Percentiles rank a stretch among this genome's conserved stretches.
These are phyloP conservation scores for Lanistes nyassanus DNA, from an alignment of 1,140 invertebrate genomes.

Conservation along the genomic window DNA sequence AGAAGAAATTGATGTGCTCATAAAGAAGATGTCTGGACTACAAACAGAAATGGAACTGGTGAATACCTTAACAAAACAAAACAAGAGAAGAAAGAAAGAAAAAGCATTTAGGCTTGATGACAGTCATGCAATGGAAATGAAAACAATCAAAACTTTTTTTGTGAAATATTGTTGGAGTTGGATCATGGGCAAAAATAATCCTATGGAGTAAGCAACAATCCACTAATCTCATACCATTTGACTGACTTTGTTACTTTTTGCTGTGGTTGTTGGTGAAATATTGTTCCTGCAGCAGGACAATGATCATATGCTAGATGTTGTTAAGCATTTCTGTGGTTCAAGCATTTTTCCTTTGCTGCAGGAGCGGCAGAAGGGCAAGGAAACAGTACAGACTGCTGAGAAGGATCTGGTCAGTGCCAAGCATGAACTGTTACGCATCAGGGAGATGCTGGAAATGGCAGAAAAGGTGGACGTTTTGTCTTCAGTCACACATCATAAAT, in stretches of 20 bases:
- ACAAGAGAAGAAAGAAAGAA: too few species aligned
- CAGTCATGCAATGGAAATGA: too few species aligned
- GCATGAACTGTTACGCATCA: conserved; percentile 65
- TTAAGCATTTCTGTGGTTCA: background rate
- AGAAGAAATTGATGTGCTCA: conserved; percentile 55
- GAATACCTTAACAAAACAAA: conserved; percentile 8
- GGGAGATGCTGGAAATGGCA: conserved; percentile 69
- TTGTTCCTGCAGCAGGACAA: background rate
- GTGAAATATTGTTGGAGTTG: too few species aligned
- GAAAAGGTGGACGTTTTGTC: conserved; percentile 62
- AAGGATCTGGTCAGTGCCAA: conserved; percentile 62
- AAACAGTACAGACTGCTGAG: conserved; percentile 44
- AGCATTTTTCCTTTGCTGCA: conserved; percentile 16
- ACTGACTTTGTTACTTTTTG: background rate
- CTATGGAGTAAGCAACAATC: too few species aligned
- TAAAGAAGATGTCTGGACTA: conserved; percentile 43
- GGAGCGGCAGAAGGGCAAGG: conserved; percentile 29
- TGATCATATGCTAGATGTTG: background rate
- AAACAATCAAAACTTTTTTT: too few species aligned
- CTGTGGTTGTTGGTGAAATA: background rate
- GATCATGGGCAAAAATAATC: too few species aligned
- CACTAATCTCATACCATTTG: background rate
- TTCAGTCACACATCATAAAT: background rate
- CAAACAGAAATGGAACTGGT: conserved; percentile 41
- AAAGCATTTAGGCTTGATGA: too few species aligned